Base-by-base conservation (phyloP, 2,113 vertebrate species). In the Todiramphus saurophagus region DNA sequence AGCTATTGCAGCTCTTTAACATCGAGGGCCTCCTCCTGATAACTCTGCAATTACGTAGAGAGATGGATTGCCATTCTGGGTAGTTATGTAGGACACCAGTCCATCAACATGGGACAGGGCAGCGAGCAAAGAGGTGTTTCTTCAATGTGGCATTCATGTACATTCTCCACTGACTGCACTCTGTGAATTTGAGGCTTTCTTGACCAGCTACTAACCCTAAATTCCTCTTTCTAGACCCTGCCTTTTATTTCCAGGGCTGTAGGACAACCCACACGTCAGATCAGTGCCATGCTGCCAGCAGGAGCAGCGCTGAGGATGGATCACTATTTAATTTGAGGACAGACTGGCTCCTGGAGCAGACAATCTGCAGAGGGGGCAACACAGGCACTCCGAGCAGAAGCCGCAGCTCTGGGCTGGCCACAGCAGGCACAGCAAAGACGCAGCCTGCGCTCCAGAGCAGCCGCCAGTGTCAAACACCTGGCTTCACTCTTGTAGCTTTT, bases 401-500 rank as follows among this genome's bases (percentile, higher is more conserved):
- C 72, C 80, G 44, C 72, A 59, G 33, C 50, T 41, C 60, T 21
- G 1, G 4, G 33, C 4, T 10, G 23, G 60, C 37, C 46, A 20
- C 10, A 46, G 73, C 1, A 0, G 30, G 46, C 35, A 50, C 60
- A 44, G 41, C 37, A 35, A 31, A 48, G 56, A 50, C 35, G 21
- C 2, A 1, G n/a, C 44, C 77, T 10, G 14, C 1, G 6, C 27
- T 41, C 46, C 0, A 19, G 1, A 31, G 46, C 51, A 60, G 33
- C 43, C 4, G 0, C 23, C 13, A 5, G 21, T 2, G 27, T 10
- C 5, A 1, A 41, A 37, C 0, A 4, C 41, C 37, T 30, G 24
- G 16, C 33, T 85, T 87, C 0, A 0, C 21, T n/a, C 28, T 48
- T 53, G 23, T 8, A 67, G 58, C 48, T 41, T 76, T 44, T 23